Evolutionary conservation across 2,113 vertebrate genomes (phyloP).

Genomic region (Chamaetylas fuelleborni): DNA sequence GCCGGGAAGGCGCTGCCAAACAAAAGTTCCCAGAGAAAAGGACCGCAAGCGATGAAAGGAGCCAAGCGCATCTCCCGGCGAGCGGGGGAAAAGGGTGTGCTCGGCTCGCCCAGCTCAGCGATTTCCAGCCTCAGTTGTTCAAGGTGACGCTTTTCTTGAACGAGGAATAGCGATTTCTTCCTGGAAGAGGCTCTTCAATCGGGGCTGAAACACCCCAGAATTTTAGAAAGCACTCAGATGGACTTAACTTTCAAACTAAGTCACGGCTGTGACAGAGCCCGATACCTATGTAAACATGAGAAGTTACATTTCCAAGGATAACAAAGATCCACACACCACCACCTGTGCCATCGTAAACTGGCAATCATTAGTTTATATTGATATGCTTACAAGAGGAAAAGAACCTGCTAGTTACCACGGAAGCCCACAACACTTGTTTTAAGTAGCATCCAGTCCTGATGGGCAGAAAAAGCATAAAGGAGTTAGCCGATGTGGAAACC

Average conservation of each 20-base stretch:
- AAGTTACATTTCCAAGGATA: not conserved
- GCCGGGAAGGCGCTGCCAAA: not conserved
- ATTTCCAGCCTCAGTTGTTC: fast-evolving
- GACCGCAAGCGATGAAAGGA: fast-evolving
- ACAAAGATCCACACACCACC: fast-evolving
- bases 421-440: not conserved
- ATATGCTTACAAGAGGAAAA: not conserved
- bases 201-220: not conserved
- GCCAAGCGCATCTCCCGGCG: not conserved
- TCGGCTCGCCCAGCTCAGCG: not conserved
- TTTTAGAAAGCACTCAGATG: not conserved
- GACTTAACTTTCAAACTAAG: too few relatives aligned
- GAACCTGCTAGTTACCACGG: not conserved
- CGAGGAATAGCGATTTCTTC: too few relatives aligned
- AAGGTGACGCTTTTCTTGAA: not conserved
- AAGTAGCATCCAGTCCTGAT: not conserved
- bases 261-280: not conserved
- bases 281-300: fast-evolving
- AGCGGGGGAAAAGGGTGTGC: not conserved
- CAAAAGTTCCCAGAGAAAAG: not conserved
- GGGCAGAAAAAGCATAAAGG: not conserved
- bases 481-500: not conserved
- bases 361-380: not conserved
- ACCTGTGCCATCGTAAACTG: not conserved
- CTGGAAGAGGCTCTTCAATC: not conserved